Base-by-base conservation (phyloP, 2,113 vertebrate genomes). In the Ceyx margarethae region DNA sequence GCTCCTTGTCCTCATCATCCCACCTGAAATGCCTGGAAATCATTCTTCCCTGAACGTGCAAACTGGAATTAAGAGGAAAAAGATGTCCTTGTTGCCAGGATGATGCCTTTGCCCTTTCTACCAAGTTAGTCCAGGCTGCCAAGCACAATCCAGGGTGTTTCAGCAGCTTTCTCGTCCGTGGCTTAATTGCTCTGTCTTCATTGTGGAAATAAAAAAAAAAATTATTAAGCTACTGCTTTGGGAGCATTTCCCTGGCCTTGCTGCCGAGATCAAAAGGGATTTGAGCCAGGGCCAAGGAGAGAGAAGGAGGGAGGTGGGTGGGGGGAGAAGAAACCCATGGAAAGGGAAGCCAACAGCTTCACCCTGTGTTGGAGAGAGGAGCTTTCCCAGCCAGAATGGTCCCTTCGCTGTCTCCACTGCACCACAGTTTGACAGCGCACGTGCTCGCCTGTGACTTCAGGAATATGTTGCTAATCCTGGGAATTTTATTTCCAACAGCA, bases 391-490 rank as follows among this genome's bases (percentile, higher is more conserved):
- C 33, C 0, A 0, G 35, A 66, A 57, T 0, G 8, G 29, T 61
- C 65, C 77, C 23, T 77, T 53, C 0, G 0, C 11, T 3, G 7
- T 14, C 12, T 69, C 57, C 51, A 29, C 28, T 5, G 1, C 2
- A 5, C 43, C 0, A 1, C 5, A 22, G 22, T 23, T 50, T 11
- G 21, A 50, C 12, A 5, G 64, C n/a, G 48, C 9, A 4, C 22
- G 28, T 23, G 0, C 43, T 87, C 1, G 1, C 35, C 87, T 50
- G 48, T 84, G 89, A 90, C 81, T 80, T 64, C 9, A 5, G 74
- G 66, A 93, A 88, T 48, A 72, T 84, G 89, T 65, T 92, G 84
- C 22, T 96, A 95, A 95, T 89, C 94, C 91, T 11, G 78, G 71
- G 74, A 89, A 91, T 90, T 90, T 71, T 95, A 66, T 72, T 83